Evolutionary conservation across 2,888 invertebrate genomes (phyloP), one percentile per base, ranked within the genome.

Genomic region (Copidosoma aretas): DNA sequence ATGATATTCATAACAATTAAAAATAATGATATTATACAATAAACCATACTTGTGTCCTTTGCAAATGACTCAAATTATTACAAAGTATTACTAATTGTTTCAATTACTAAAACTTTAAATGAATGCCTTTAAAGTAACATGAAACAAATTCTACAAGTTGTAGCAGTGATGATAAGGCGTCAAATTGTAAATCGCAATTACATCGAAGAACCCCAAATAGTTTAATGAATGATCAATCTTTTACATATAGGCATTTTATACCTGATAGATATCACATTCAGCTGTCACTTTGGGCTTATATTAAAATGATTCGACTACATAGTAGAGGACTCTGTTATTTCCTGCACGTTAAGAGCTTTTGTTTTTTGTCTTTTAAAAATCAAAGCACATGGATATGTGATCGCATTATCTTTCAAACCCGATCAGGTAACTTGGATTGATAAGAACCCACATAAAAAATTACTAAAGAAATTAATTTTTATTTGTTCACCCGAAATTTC

Each of bases 161-260:
- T 73, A 66, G 70, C 72, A 69, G 52, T 74, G 63, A 67, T 41
- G 41, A 41, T 60, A 71, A 71, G n/a, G 64, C 25, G 60, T 74
- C 67, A 67, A 62, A 61, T 67, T 60, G 63, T 70, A n/a, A 67
- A 64, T 64, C 53, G 25, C 61, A 70, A 21, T 70, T 43, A 73
- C 77, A 77, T 74, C 77, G 76, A 73, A 77, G 75, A 79, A 80
- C 77, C 78, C 79, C 80, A 79, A 80, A 80, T 78, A 75, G n/a
- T n/a, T 66, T 60, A 54, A 57, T 64, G 57, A 67, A 54, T 77
- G 78, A 73, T 78, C 8, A 78, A 71, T 77, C 75, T 75, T 77
- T 79, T 78, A 76, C 72, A 62, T 43, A 54, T 52, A 64, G 68
- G 64, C n/a, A 63, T 66, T 68, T 32, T 32, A 65, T 52, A 22